Base-by-base conservation (phyloP, 1,140 invertebrate species). In the Orius insidiosus region DNA sequence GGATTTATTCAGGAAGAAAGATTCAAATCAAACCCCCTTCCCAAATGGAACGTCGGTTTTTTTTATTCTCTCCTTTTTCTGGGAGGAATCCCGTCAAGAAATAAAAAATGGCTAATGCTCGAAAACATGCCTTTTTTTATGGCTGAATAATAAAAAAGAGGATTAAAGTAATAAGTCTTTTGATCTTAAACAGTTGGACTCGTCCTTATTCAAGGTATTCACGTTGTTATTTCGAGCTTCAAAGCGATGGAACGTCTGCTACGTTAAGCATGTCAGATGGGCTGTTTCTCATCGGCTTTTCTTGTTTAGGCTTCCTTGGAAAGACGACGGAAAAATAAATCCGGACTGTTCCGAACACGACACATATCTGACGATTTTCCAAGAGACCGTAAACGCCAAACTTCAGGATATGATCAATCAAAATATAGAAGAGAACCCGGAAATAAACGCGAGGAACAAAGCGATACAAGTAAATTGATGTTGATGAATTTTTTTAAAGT, bases 401-500 rank as follows among this genome's bases (percentile, higher is more conserved):
- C 56, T 83, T 19, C 71, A 78, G 58, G 61, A 63, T 39, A 62
- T 82, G 51, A 74, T 83, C 38, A 78, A 78, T 54, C 69, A 72
- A 46, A 78, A 75, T 54, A 71, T 83, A 31, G 77, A 80, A 50
- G 72, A 72, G 19, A 77, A 80, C 58, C 80, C 80, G 14, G 57
- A 58, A 47, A 50, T 58, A 7, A 59, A 56, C 41, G 53, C 56
- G 11, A 46, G 53, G 19, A 57, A 56, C 34, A 56, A 59, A 51
- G 45, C 51, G 18, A 55, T 53, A 18, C 57, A 58, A 49, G 53
- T 54, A 48, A 7, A 4, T 24, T 24, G n/a, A n/a, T n/a, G n/a
- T n/a, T 24, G 3, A 4, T 24, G 7, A 36, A 36, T 4, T 36
- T 36, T 36, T 36, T 36, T 36, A 10, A 36, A 4, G 35, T n/a